Evolutionary conservation across 2,113 vertebrate genomes (phyloP).

Genomic region (Canis aureus): DNA sequence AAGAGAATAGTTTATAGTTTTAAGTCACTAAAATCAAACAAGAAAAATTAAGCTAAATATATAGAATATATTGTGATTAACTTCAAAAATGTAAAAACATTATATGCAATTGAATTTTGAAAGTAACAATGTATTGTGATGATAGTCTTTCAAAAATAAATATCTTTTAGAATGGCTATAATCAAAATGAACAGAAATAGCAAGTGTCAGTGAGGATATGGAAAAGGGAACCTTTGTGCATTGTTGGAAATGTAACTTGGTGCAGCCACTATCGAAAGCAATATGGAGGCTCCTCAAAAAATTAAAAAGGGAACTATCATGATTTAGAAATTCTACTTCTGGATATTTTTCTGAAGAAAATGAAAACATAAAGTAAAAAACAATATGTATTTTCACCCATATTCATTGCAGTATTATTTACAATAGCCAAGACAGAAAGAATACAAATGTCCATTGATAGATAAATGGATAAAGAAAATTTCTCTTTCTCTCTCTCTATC

Average conservation of each 20-base stretch:
- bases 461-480: neutral
- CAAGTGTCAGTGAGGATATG: neutral
- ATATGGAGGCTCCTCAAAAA: neutral
- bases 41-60: neutral
- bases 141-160: neutral
- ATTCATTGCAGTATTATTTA: neutral
- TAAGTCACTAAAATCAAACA: neutral
- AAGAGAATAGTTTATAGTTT: neutral
- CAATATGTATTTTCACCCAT: neutral
- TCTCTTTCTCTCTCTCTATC: too few species aligned
- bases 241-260: neutral
- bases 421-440: neutral
- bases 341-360: neutral
- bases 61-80: neutral
- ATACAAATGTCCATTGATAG: neutral
- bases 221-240: neutral
- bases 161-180: neutral
- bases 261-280: neutral
- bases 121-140: neutral
- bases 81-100: neutral
- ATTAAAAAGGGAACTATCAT: neutral
- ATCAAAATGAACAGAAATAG: neutral
- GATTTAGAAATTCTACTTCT: neutral
- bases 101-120: neutral
- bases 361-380: neutral